Conservation (phyloP, 1,140 invertebrate genomes). For the Drosophila ohnishii region DNA sequence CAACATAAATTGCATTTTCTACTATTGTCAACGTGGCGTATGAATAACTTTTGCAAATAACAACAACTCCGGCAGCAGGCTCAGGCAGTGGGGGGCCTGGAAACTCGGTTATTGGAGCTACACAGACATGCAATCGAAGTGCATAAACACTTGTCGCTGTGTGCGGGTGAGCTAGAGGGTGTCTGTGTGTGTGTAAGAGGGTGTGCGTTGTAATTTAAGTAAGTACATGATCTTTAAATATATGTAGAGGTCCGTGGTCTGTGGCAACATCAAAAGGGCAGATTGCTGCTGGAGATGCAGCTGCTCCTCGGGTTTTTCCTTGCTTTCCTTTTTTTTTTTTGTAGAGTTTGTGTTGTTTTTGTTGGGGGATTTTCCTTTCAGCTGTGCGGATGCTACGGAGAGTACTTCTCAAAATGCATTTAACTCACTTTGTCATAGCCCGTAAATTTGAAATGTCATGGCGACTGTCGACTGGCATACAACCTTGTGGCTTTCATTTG, state of each 20-base stretch:
- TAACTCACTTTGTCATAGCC: conserved; percentile 79
- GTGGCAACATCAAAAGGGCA: conserved; percentile 54
- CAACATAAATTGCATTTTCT: conserved; percentile 72
- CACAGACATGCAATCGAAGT: conserved; percentile 58
- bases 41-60: conserved; percentile 66
- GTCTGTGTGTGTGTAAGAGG: conserved; percentile 4
- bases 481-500: conserved; percentile 73
- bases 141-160: conserved; percentile 44
- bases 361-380: conserved; percentile 64
- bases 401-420: conserved; percentile 75
- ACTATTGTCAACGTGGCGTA: conserved; percentile 69
- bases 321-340: background rate
- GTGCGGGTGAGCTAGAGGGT: background rate
- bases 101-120: conserved; percentile 54
- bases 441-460: conserved; percentile 79
- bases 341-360: conserved; percentile 1
- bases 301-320: conserved; percentile 11
- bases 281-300: conserved; percentile 44
- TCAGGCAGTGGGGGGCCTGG: conserved; percentile 12
- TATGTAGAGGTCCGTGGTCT: conserved; percentile 27
- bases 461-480: conserved; percentile 69
- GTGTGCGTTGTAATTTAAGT: conserved; percentile 56
- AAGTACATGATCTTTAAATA: conserved; percentile 66
- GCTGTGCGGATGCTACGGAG: conserved; percentile 28
- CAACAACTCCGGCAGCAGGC: conserved; percentile 30